Percentiles rank a stretch among this genome's conserved stretches.
Evolutionary conservation across 2,113 vertebrate species (phyloP).

Genomic region (Esox niger): DNA sequence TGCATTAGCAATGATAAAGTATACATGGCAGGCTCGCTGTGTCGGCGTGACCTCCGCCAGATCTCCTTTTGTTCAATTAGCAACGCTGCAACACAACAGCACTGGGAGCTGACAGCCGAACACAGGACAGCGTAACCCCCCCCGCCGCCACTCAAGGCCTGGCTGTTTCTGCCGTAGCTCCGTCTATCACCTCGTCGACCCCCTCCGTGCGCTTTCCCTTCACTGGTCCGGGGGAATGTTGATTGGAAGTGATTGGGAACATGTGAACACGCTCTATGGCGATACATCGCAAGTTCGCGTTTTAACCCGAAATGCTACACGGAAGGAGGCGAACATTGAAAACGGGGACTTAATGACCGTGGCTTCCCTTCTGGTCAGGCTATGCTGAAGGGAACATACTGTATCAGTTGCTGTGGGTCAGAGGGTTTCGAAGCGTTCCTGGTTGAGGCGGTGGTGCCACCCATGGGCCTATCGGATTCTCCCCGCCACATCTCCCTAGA

Average conservation of each 20-base stretch:
- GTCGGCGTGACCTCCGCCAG: constrained; percentile 54
- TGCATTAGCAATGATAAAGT: constrained; percentile 61
- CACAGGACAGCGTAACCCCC: background rate
- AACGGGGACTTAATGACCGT: constrained; percentile 38
- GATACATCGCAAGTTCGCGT: constrained; percentile 30
- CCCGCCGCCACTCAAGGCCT: background rate
- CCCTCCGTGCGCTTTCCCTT: constrained; percentile 21
- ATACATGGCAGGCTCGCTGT: constrained; percentile 36
- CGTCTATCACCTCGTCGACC: constrained; percentile 2
- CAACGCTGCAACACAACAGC: constrained; percentile 21
- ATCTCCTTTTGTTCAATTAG: constrained; percentile 57
- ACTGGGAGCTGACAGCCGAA: constrained; percentile 22
- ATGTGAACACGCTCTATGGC: constrained; percentile 24
- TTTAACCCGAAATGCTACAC: constrained; percentile 43
- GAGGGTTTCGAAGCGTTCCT: constrained; percentile 3
- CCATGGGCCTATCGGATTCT: constrained; percentile 23
- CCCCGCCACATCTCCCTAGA: background rate
- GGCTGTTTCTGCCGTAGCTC: too few relatives aligned
- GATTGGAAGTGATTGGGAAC: constrained; percentile 17
- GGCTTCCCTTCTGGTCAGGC: constrained; percentile 45
- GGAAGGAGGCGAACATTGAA: constrained; percentile 41
- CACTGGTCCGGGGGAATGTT: constrained; percentile 27
- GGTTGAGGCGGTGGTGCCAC: constrained; percentile 36
- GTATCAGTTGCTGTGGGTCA: constrained; percentile 13
- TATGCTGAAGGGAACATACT: constrained; percentile 26